Percentiles rank a stretch among this genome's conserved stretches.
phyloP scores from a whole-genome alignment of 2,113 vertebrate species.

The Poeciliopsis prolifica region DNA sequence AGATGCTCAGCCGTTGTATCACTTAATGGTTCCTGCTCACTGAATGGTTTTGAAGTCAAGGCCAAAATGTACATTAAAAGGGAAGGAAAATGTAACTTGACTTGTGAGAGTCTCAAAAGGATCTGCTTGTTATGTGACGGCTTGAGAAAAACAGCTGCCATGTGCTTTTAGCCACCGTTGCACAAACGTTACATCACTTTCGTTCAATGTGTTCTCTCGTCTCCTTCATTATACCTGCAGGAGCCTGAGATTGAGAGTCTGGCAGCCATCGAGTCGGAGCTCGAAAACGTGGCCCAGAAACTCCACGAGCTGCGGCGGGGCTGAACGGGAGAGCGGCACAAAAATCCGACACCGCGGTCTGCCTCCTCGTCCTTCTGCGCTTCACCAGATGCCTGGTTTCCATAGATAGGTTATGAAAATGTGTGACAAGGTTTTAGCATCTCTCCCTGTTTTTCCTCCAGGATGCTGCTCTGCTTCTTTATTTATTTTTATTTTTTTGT shows the following conservation, averaged over 20 bases:
- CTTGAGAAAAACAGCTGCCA: background rate
- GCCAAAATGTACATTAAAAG: background rate
- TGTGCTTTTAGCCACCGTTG: background rate
- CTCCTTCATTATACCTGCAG: slow-evolving; percentile 72
- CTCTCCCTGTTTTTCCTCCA: slow-evolving; percentile 32
- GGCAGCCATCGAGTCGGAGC: slow-evolving; percentile 92
- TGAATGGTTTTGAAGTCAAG: background rate
- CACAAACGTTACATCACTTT: slow-evolving; percentile 1
- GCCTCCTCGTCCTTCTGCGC: slow-evolving; percentile 56
- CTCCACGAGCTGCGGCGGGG: slow-evolving; percentile 86
- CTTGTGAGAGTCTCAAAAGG: too few relatives aligned
- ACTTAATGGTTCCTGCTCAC: background rate
- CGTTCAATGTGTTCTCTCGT: background rate
- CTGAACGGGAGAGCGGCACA: slow-evolving; percentile 47
- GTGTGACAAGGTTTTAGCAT: slow-evolving; percentile 53
- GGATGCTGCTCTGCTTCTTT: slow-evolving; percentile 38
- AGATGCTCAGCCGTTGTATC: background rate
- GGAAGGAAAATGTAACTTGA: background rate
- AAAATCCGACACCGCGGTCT: slow-evolving; percentile 37
- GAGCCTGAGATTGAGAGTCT: slow-evolving; percentile 93
- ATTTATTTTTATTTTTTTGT: background rate
- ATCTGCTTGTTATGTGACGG: background rate
- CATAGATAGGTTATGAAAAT: slow-evolving; percentile 49
- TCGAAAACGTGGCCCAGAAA: slow-evolving; percentile 90
- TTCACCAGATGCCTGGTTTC: slow-evolving; percentile 57